Conservation (phyloP, 2,113 vertebrate species). For the Pterocles burchelli region DNA sequence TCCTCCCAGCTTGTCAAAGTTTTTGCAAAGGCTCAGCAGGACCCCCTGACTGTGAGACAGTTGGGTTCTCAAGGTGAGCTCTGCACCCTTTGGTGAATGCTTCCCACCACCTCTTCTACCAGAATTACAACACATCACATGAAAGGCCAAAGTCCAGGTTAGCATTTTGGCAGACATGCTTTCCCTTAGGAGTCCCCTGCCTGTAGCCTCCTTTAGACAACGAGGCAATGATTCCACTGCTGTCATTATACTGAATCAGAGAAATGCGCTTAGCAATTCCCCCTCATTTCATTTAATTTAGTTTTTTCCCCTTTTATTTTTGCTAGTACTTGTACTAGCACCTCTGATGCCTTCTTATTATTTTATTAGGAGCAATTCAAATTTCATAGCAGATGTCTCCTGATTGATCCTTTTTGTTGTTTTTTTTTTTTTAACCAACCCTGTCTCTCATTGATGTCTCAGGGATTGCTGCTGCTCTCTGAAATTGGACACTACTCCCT, state of each 20-base stretch:
- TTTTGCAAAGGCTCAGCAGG: not conserved
- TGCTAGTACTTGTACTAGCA: not conserved
- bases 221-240: not conserved
- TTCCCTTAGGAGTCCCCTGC: not conserved
- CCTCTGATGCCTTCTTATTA: not conserved
- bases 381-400: conserved; percentile 37
- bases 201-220: not conserved
- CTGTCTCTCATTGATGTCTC: conserved; percentile 42
- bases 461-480: conserved; percentile 42
- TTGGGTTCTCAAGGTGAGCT: not conserved
- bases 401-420: conserved; percentile 60
- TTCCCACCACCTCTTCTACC: not conserved
- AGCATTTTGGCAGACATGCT: conserved; percentile 6
- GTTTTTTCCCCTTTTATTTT: not conserved
- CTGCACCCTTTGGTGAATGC: not conserved
- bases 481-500: conserved; percentile 65
- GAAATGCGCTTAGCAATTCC: not conserved
- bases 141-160: not conserved
- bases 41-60: not conserved
- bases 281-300: not conserved
- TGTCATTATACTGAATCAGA: conserved; percentile 10
- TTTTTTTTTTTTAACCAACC: not conserved
- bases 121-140: not conserved
- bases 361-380: conserved; percentile 39
- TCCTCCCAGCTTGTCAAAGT: not conserved